Evolutionary conservation across 2,113 vertebrate species (phyloP).

Genomic region (Lipophrys pholis): DNA sequence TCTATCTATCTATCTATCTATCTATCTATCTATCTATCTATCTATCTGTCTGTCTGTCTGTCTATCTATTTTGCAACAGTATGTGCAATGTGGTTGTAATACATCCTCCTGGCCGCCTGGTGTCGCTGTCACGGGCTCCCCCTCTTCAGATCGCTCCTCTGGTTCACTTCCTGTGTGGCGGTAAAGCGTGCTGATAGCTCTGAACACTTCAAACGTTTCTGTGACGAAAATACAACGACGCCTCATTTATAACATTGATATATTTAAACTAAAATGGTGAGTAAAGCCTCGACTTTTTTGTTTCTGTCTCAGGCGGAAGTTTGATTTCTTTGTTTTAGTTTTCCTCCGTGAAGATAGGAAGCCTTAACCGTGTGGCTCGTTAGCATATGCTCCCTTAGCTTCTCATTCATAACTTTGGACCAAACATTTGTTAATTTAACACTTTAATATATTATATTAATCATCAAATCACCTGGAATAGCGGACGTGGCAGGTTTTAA

Average conservation of each 20-base stretch:
- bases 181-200: constrained; percentile 67
- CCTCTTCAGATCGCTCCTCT: too few species aligned
- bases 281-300: neutral
- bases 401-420: constrained; percentile 45
- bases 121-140: constrained; percentile 7
- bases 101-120: neutral
- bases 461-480: too few species aligned
- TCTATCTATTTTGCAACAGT: neutral
- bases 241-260: neutral
- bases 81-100: neutral
- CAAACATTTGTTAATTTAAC: neutral
- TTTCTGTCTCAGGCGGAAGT: neutral
- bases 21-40: too few species aligned
- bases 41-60: too few species aligned
- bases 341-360: neutral
- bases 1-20: too few species aligned
- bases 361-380: constrained; percentile 1
- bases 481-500: too few species aligned
- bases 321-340: neutral
- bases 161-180: constrained; percentile 75
- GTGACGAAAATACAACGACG: constrained; percentile 34
- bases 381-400: constrained; percentile 62
- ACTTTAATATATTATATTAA: too few species aligned
- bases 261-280: constrained; percentile 70
- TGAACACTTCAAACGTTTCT: constrained; percentile 47